These are phyloP conservation scores for Myathropa florea DNA, from an alignment of 2,888 invertebrate genomes.

Conservation along the genomic window DNA sequence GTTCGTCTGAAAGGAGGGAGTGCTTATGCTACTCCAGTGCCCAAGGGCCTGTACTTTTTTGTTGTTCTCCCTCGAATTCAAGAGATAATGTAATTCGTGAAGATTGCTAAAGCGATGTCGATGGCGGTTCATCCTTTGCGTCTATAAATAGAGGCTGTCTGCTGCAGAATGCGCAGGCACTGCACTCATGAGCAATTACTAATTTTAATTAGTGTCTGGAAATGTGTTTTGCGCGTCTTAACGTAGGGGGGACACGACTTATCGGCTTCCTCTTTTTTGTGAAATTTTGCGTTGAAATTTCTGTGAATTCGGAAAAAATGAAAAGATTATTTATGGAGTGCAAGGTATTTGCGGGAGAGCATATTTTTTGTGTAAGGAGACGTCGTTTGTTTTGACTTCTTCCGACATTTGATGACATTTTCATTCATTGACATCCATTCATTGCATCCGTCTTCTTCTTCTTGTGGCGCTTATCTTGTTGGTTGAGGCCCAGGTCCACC, in stretches of 20 bases:
- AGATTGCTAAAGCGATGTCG: conserved; percentile 6
- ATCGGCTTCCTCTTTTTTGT: background rate
- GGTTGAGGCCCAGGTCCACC: no score
- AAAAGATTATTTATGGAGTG: no score
- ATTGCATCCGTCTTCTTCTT: no score
- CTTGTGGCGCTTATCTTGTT: no score
- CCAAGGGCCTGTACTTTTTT: background rate
- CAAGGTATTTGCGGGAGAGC: no score
- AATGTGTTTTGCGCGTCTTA: background rate
- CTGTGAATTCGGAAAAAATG: no score
- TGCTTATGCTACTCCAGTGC: background rate
- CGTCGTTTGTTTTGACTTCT: no score
- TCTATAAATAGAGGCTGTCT: conserved; percentile 9
- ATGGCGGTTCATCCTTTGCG: conserved; percentile 19
- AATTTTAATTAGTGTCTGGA: conserved; percentile 12
- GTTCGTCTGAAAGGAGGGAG: background rate
- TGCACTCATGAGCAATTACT: background rate
- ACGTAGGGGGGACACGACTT: background rate
- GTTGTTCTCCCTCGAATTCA: background rate
- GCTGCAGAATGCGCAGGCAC: background rate
- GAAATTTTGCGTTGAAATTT: background rate
- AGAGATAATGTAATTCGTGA: conserved; percentile 16
- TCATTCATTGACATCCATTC: no score
- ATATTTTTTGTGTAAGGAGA: no score
- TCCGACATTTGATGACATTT: no score